Evolutionary conservation across 2,797 vertebrate species (phyloP), one percentile per base, ranked within the genome.

Genomic region (Sparidentex hasta): DNA sequence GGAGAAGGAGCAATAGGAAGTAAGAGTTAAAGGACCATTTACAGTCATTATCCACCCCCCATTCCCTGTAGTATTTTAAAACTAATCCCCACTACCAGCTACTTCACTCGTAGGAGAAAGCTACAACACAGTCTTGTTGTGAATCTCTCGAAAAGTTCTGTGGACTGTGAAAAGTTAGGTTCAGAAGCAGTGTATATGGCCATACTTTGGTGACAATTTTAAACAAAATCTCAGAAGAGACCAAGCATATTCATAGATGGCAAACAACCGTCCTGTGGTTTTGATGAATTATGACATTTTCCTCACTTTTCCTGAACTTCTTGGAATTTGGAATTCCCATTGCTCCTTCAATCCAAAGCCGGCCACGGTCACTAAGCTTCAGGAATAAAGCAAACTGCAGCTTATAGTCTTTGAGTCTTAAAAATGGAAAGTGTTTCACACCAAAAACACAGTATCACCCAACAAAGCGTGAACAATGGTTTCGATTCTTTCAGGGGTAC

Each of bases 321-420:
- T 23, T 38, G 11, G 9, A 47, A 47, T 57, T 41, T 11, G 8
- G 21, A 50, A 65, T 50, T n/a, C 29, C 20, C 2, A 17, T 52
- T 21, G 52, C 11, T 21, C 29, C 27, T 65, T 56, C 27, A 29
- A 47, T 43, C 18, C 27, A 25, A 59, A 67, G 23, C 17, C 17
- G 33, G 46, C 16, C 27, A 20, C 52, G 3, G 5, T 18, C 11
- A 69, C 5, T 56, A 25, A 54, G 33, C 23, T 70, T 54, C 20
- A 29, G 3, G 11, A 52, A 62, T 11, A 25, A 64, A 64, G 48
- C 21, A 54, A 78, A 70, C 65, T 69, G 59, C 55, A 54, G 46
- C 23, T 23, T 38, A 13, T 5, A 27, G 25, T 25, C 12, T 66
- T 56, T 3, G 63, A 51, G 18, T 69, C 46, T 33, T 33, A 25